A percentile compares a stretch with the other conserved stretches of the same genome.
phyloP scores from a whole-genome alignment of 2,888 invertebrate genomes.

The Diaperis boleti region DNA sequence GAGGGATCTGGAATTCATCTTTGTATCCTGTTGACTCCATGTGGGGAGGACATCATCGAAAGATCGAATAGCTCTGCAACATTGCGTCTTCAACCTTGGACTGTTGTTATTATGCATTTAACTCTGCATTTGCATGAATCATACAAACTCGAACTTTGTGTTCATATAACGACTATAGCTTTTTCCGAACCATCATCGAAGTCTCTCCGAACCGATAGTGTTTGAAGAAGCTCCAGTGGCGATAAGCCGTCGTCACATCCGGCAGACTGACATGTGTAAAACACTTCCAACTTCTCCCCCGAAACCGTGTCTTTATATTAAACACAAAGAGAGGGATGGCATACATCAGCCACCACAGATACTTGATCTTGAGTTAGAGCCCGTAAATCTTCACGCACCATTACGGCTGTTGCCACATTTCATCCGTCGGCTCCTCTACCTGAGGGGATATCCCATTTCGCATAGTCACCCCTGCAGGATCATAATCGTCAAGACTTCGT shows the following conservation, averaged over 20 bases:
- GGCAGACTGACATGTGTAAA: conserved; percentile 32
- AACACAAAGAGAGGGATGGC: conserved; percentile 28
- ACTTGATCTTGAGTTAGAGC: conserved; percentile 47
- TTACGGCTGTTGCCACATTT: conserved; percentile 47
- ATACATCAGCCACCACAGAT: conserved; percentile 45
- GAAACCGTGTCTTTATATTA: conserved; percentile 29
- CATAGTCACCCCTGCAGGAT: conserved; percentile 27
- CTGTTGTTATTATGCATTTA: too few species aligned
- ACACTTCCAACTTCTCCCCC: conserved; percentile 29
- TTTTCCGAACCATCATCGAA: too few species aligned
- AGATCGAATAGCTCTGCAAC: too few species aligned
- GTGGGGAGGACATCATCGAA: too few species aligned
- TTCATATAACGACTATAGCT: too few species aligned
- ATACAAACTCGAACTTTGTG: too few species aligned
- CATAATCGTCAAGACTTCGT: conserved; percentile 27
- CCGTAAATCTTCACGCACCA: conserved; percentile 53
- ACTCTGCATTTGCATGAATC: too few species aligned
- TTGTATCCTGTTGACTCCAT: too few species aligned
- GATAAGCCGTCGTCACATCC: conserved; percentile 35
- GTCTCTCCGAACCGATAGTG: conserved; percentile 2
- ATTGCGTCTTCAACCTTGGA: too few species aligned
- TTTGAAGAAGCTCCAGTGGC: conserved; percentile 15
- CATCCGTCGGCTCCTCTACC: conserved; percentile 31
- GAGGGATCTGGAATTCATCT: too few species aligned
- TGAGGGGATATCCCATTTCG: conserved; percentile 33